Evolutionary conservation across 2,113 vertebrate species (phyloP), one percentile per base, ranked within the genome.

Genomic region (Anarrhichthys ocellatus): DNA sequence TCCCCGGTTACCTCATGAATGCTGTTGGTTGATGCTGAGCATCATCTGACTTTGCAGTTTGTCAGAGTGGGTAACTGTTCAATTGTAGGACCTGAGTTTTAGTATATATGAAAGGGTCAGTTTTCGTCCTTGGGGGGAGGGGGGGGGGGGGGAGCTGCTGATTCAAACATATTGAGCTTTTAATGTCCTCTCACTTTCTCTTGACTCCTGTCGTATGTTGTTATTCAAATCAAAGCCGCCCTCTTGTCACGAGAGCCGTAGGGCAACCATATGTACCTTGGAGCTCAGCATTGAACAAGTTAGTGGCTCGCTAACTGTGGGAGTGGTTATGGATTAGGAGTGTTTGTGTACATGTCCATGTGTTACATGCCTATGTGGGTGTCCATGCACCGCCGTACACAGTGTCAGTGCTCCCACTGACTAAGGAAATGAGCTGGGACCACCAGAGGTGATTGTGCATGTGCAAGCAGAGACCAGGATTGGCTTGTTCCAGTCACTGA

Each of bases 401-500:
- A 34, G 86, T 88, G 88, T 91, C 79, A 89, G 90, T 88, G 76
- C 92, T 89, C 90, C 94, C 67, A 88, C 92, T 92, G 92, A 80
- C 82, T 88, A 87, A 88, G 92, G 92, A 94, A 95, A 93, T 94
- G 90, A 95, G 91, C 82, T 90, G 83, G 83, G 95, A 95, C 95
- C 95, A 95, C 94, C 95, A 93, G 88, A 92, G 92, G 93, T 93
- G 91, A 88, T 90, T 89, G 84, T 86, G 85, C 84, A 89, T 89
- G 91, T 89, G 87, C 72, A 10, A 82, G 84, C 72, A 66, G 65
- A 79, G 87, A 76, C 73, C 79, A 68, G 82, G 77, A 73, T 86
- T 66, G 87, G 85, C 82, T 87, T 89, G 88, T 87, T 91, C 89
- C 89, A 93, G 81, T 90, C 88, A 85, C 61, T 87, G 86, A 88